Evolutionary conservation across 2,113 vertebrate species (phyloP), one percentile per base, ranked within the genome.

Genomic region (Lampris megalopsis): DNA sequence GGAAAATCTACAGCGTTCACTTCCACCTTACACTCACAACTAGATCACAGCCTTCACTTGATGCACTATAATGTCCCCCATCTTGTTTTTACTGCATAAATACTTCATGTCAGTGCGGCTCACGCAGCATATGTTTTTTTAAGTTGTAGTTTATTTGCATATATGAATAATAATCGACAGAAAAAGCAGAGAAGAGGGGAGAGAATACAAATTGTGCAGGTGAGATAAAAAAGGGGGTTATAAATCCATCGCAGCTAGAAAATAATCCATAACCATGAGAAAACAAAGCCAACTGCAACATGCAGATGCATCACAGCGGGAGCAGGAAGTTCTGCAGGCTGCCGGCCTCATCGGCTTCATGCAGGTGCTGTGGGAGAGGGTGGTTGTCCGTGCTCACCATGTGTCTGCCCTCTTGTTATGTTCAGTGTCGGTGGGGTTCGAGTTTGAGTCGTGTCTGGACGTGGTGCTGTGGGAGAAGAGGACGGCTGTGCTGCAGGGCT

Each of bases 401-500:
- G 7, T 77, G 79, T 42, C 11, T 82, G 70, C 80, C 61, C 57
- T 81, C 49, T 79, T 81, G 53, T 80, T 87, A 56, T 80, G 94
- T 94, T 70, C 92, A 99, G 98, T 99, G 84, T 99, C 97, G 13
- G 97, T 99, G 77, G 98, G 98, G 2, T 99, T 98, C 2, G 98
- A 99, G 78, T 99, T 99, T 40, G 98, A 99, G 90, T 97, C 97
- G 1, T 99, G 98, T 75, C 90, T 98, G 77, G 96, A 97, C 84
- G 94, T 98, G 75, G 96, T 98, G 53, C 95, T 98, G 2, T 99
- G 98, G 98, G 98, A 99, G 86, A 99, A 98, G 90, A 92, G 98
- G 70, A 98, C 96, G 0, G 96, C 96, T 2, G 61, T 95, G 86
- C 71, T 99, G 60, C 98, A 99, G 86, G 98, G 97, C 63, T 99